Percentiles rank a stretch among this genome's conserved stretches.
Evolutionary conservation across 2,797 vertebrate species (phyloP).

Genomic region (Neosilurus mollespiculum): DNA sequence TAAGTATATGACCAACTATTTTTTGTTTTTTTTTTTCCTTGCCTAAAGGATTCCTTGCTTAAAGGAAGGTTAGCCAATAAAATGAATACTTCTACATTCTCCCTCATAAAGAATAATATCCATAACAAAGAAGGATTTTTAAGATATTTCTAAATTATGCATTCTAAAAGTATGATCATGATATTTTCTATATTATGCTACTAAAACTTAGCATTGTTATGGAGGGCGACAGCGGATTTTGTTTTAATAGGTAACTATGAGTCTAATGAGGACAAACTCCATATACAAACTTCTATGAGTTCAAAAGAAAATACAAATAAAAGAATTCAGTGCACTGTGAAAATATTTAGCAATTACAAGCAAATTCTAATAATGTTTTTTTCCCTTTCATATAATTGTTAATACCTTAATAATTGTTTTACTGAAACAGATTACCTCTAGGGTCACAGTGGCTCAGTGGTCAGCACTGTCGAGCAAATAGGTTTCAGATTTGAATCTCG

Average conservation of each 20-base stretch:
- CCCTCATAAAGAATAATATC: neutral
- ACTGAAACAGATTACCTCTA: no score
- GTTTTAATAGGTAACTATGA: neutral
- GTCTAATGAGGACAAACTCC: neutral
- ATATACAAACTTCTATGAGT: neutral
- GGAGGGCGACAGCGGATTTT: neutral
- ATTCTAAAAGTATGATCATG: neutral
- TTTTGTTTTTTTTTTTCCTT: neutral
- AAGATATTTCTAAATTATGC: neutral
- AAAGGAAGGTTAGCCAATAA: neutral
- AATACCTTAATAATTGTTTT: neutral
- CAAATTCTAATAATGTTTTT: neutral
- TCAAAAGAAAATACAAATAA: neutral
- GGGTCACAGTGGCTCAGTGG: no score
- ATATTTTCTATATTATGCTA: neutral
- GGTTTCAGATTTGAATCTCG: no score
- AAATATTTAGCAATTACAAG: neutral
- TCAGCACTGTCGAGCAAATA: no score
- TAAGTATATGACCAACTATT: neutral
- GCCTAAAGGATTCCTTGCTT: no score
- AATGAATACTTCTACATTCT: neutral
- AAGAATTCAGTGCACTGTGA: neutral
- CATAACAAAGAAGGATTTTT: neutral
- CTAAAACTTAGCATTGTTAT: neutral
- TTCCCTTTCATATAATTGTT: neutral